Evolutionary conservation across 30 jellyfish, hydroid and myxozoan species (phyloP), one percentile per base, ranked within the genome.

Genomic region (Catostylus mosaicus): DNA sequence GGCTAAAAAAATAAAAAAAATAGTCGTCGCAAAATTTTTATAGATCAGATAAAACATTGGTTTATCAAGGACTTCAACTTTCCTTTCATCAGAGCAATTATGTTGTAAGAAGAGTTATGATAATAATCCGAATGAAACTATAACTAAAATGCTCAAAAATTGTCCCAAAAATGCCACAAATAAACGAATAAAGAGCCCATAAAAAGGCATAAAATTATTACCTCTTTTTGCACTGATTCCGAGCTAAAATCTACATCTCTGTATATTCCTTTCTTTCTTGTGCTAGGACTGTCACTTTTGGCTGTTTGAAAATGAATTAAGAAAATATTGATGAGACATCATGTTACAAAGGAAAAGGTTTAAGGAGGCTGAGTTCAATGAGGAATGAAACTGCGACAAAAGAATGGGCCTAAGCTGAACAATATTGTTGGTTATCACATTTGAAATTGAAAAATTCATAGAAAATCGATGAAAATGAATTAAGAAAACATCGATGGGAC

Each of bases 271-370:
- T 86, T 92, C 45, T 94, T 75, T 33, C 97, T 64, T 59, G 97
- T 8, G 52, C 90, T 71, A 1, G 99, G 97, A 36, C 97, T 93
- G 38, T 83, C 89, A 75, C 98, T 91, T 77, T 89, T 88, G 6
- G 96, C 99, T 93, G 92, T 30, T 38, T 22, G 29, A 23, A 62
- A 51, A 37, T 18, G n/a, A n/a, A n/a, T n/a, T n/a, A n/a, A n/a
- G n/a, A n/a, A n/a, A n/a, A n/a, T n/a, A n/a, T n/a, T n/a, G n/a
- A n/a, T n/a, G n/a, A n/a, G n/a, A n/a, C n/a, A n/a, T n/a, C n/a
- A n/a, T n/a, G n/a, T n/a, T n/a, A n/a, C n/a, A n/a, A n/a, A n/a
- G n/a, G n/a, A n/a, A n/a, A n/a, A n/a, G n/a, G n/a, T n/a, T n/a
- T n/a, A n/a, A n/a, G n/a, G n/a, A n/a, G n/a, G n/a, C n/a, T n/a